Base-by-base conservation (phyloP, 2,888 invertebrate species). In the Buathra laborator region DNA sequence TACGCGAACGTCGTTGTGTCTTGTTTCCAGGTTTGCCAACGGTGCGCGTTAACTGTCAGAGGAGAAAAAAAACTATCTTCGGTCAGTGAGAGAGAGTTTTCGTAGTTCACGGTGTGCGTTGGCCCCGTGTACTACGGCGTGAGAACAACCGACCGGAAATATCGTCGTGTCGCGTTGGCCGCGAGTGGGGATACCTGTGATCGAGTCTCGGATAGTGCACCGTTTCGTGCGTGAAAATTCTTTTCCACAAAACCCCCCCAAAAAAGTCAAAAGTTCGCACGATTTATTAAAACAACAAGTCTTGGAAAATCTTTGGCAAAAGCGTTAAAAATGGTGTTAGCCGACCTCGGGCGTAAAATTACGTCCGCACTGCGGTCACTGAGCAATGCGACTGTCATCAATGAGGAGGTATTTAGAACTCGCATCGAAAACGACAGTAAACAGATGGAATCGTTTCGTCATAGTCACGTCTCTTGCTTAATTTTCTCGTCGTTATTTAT, bases 271-370 rank as follows among this genome's bases (percentile, higher is more conserved):
- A 24, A 19, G 62, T 66, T 66, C 44, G 48, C 14, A 14, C 19
- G 48, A 74, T n/a, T 48, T 7, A 14, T 59, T 10, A 46, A n/a
- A 44, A 64, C 24, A 72, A 59, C 29, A 51, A 44, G 24, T 66
- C 9, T 62, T 32, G 37, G 12, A 24, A 29, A 67, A 12, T 19
- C 19, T 24, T 56, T 7, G 56, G 56, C 56, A 10, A 81, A 81
- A 67, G 37, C 37, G 51, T 75, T 93, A 97, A 95, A 37, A 94
- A 99, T 99, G 99, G 99, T 99, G 94, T 97, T 99, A 96, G 99
- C 99, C 92, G 99, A 99, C 96, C 96, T 99, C 94, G 99, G 99
- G 94, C 97, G 99, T 94, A 99, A 99, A 95, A 99, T 99, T 94
- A 99, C 99, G 92, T 98, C 98, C 94, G 99, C 99, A 87, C 95